Base-by-base conservation (phyloP, 1,140 invertebrate species). In the Drosophila azteca region DNA sequence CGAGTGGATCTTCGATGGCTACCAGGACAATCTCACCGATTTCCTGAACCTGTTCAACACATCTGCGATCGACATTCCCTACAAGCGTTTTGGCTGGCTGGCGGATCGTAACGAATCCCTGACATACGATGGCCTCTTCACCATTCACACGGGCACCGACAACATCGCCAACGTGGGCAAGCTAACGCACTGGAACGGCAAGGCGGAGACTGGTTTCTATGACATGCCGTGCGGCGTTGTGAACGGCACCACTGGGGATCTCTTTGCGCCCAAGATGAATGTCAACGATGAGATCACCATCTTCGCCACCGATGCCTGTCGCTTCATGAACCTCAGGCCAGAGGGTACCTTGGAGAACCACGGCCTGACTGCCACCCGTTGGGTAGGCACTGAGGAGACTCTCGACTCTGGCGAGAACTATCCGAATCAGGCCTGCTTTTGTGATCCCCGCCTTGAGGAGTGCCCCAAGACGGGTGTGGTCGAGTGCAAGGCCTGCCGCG, bases 41-140 rank as follows among this genome's bases (percentile, higher is more conserved):
- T 90, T 96, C 29, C 92, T 94, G 0, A 79, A 91, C 13, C 92
- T 94, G 49, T 92, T 94, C 7, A 94, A 95, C 11, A 90, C 94
- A 0, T 79, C 93, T 0, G 91, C 79, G 8, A 90, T 93, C 20
- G 75, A 92, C 0, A 93, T 96, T 59, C 95, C 96, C 0, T 96
- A 93, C 81, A 93, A 93, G 20, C 95, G 94, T 80, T 97, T 97
- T 90, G 96, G 94, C 9, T 97, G 96, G 95, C 96, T 97, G 84
- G 96, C 95, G 77, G 90, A 96, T 94, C 94, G 96, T 55, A 97
- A 97, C 90, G 91, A 91, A 8, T 95, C 95, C 0, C 84, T 93
- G 13, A 93, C 92, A 1, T 96, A 94, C 83, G 96, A 97, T 91
- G 96, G 96, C 8, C 92, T 93, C 7, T 96, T 95, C 78, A 95